Evolutionary conservation across 2,113 vertebrate genomes (phyloP), one percentile per base, ranked within the genome.

Genomic region (Phrynocephalus versicolor): DNA sequence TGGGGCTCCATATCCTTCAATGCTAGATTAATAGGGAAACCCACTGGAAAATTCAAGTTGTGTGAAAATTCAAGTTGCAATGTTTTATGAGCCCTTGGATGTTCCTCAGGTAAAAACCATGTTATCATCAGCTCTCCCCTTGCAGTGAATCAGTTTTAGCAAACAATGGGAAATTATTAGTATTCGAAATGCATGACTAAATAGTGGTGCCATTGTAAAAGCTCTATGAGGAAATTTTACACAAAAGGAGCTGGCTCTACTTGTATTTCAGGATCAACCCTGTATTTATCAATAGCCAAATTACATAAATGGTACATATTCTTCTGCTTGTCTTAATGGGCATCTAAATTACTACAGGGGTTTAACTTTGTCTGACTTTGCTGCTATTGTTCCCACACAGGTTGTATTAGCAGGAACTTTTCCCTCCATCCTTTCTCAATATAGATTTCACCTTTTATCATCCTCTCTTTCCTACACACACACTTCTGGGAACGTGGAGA

Each of bases 291-390:
- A 83, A 35, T 51, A 79, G 85, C 80, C 62, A 39, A 74, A 69
- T 86, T 75, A 35, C 57, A 30, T 18, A 30, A 76, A 37, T 76
- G 57, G 21, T 9, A 15, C 15, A 88, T 21, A 81, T 83, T 88
- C 64, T 91, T 88, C 23, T 33, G 9, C 75, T 85, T 86, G 72
- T 87, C 79, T 88, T 87, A 73, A 88, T 35, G 79, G 45, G 58
- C 62, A 21, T 88, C 73, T 73, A 70, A 75, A 83, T 45, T 83
- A 67, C 78, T 85, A 67, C 30, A 14, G 35, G 37, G 30, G 21
- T n/a, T 76, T 86, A 76, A n/a, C 37, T 77, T 82, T 83, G 10
- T 51, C 65, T 74, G 79, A 82, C 41, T 81, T 69, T 84, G 62
- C 74, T 35, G 15, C 82, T 85, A 71, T 41, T 58, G 79, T 71